A percentile compares a stretch with the other conserved stretches of the same genome.
Conservation (phyloP, 2,888 invertebrate genomes). For the Cryptophagus acutangulus region DNA sequence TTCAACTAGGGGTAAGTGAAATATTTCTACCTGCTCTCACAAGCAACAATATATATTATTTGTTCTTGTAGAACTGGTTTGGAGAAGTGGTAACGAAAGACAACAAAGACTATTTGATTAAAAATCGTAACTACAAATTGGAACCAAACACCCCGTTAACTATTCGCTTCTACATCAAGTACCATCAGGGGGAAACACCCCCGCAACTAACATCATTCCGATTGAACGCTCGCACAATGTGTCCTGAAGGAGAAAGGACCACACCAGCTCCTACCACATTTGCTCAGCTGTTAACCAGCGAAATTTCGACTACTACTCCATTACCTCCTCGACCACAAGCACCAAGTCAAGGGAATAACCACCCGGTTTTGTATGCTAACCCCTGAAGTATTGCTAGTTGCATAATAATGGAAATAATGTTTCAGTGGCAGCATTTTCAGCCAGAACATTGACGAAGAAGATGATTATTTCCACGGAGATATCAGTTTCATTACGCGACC, state of each 20-base stretch:
- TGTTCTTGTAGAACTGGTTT: constrained; percentile 45
- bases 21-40: too few species aligned
- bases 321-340: constrained; percentile 3
- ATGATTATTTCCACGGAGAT: constrained; percentile 40
- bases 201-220: constrained; percentile 32
- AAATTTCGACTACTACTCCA: constrained; percentile 18
- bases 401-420: not conserved
- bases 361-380: not conserved
- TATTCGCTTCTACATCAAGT: constrained; percentile 58
- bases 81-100: constrained; percentile 57
- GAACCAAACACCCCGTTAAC: constrained; percentile 53
- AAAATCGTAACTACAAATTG: constrained; percentile 55
- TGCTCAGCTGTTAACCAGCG: constrained; percentile 34
- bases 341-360: not conserved
- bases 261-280: constrained; percentile 43
- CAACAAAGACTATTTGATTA: constrained; percentile 57
- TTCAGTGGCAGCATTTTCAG: not conserved
- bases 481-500: constrained; percentile 28
- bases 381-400: not conserved
- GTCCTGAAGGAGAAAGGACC: constrained; percentile 40
- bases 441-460: constrained; percentile 26
- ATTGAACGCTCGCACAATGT: constrained; percentile 58
- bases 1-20: constrained; percentile 31
- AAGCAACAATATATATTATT: too few species aligned
- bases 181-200: constrained; percentile 52